Percentiles rank a stretch among this genome's conserved stretches.
phyloP scores from a whole-genome alignment of 2,888 invertebrate species.

The Lasius fuliginosus region DNA sequence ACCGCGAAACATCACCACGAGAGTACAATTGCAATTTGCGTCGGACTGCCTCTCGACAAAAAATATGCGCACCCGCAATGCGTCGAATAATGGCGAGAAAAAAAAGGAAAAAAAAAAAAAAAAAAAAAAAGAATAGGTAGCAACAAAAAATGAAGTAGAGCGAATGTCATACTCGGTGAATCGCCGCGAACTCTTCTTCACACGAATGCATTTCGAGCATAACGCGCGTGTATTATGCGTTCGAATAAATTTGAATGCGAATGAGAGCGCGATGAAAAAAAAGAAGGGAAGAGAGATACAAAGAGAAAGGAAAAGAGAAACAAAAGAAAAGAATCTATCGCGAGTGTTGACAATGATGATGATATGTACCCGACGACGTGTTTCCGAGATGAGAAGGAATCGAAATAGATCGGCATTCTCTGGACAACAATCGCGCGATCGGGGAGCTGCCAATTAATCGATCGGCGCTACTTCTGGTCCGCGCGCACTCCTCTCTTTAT shows the following conservation, averaged over 20 bases:
- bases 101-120: constrained; percentile 41
- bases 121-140: constrained; percentile 20
- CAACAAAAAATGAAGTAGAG: constrained; percentile 66
- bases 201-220: constrained; percentile 73
- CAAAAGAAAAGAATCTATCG: constrained; percentile 26
- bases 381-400: constrained; percentile 54
- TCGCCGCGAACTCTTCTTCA: constrained; percentile 68
- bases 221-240: constrained; percentile 74
- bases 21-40: constrained; percentile 45
- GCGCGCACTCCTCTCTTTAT: constrained; percentile 16
- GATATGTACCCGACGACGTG: constrained; percentile 17
- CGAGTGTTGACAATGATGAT: constrained; percentile 20
- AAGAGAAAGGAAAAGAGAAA: background rate
- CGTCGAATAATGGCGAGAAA: constrained; percentile 74
- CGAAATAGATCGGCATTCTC: constrained; percentile 66
- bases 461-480: constrained; percentile 29
- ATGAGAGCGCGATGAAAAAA: constrained; percentile 67
- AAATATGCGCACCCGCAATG: constrained; percentile 74
- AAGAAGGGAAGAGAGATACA: background rate
- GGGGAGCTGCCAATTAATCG: constrained; percentile 71
- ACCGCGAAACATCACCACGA: constrained; percentile 13
- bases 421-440: constrained; percentile 66
- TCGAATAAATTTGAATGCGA: constrained; percentile 79
- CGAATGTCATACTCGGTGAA: constrained; percentile 74
- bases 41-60: constrained; percentile 39